A percentile compares a stretch with the other conserved stretches of the same genome.
phyloP scores from a whole-genome alignment of 2,113 vertebrate genomes.

The Rhea americana region DNA sequence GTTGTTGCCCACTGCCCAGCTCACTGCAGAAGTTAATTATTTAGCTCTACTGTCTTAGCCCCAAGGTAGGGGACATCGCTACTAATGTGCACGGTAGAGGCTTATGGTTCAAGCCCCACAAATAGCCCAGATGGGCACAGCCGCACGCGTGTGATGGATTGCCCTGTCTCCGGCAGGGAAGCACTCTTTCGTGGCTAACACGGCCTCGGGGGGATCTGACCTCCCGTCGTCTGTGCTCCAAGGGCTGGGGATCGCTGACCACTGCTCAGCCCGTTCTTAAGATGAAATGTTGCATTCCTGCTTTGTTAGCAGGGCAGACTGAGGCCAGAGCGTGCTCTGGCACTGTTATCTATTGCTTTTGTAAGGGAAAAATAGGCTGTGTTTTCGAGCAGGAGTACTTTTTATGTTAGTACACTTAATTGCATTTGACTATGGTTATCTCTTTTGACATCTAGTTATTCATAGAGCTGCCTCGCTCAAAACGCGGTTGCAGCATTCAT shows the following conservation, averaged over 20 bases:
- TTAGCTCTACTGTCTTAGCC: not conserved
- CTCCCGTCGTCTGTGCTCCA: not conserved
- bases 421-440: not conserved
- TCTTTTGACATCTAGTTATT: not conserved
- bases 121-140: not conserved
- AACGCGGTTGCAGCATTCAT: fast-evolving
- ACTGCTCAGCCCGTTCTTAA: not conserved
- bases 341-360: fast-evolving
- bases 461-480: not conserved
- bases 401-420: not conserved
- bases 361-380: not conserved
- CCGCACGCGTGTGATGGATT: not conserved
- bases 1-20: fast-evolving
- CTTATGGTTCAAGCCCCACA: fast-evolving
- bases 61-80: not conserved
- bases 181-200: not conserved
- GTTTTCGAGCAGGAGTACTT: not conserved
- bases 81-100: not conserved
- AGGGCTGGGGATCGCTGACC: not conserved
- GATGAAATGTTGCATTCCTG: not conserved
- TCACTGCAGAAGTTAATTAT: not conserved
- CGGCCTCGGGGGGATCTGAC: not conserved
- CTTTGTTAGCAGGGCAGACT: not conserved
- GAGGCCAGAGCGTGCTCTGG: not conserved
- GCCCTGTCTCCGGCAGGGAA: not conserved